Percentiles rank a stretch among this genome's conserved stretches.
phyloP scores from a whole-genome alignment of 2,113 vertebrate genomes.

The Ammodytes marinus region DNA sequence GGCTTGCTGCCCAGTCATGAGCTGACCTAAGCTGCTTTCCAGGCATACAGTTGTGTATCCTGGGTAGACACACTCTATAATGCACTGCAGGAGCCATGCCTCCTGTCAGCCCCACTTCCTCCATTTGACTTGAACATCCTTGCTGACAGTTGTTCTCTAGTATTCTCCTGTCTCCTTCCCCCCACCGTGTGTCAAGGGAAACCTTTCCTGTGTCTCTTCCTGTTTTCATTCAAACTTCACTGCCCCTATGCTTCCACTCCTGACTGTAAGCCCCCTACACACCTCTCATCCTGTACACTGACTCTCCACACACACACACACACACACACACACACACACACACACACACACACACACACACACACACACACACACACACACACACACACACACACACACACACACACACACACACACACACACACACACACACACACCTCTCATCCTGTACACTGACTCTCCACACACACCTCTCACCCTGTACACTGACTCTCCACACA shows the following conservation, averaged over 20 bases:
- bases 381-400: too few species aligned
- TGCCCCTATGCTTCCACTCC: constrained; percentile 21
- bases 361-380: too few species aligned
- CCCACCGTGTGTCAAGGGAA: constrained; percentile 25
- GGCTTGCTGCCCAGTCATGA: constrained; percentile 51
- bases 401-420: too few species aligned
- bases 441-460: background rate
- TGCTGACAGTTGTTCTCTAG: constrained; percentile 39
- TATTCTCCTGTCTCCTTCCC: constrained; percentile 40
- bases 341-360: too few species aligned
- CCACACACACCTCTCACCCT: too few species aligned
- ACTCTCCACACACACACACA: too few species aligned
- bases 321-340: too few species aligned
- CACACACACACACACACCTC: background rate
- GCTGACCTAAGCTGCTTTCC: constrained; percentile 71
- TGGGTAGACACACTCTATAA: constrained; percentile 20
- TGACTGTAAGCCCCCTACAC: constrained; percentile 10
- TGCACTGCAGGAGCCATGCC: constrained; percentile 39
- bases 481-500: too few species aligned
- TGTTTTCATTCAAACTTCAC: constrained; percentile 52
- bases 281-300: background rate
- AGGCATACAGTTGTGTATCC: constrained; percentile 6
- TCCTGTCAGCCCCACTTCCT: constrained; percentile 44
- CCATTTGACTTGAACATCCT: constrained; percentile 41
- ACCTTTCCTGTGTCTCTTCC: constrained; percentile 65